phyloP scores from a whole-genome alignment of 2,888 invertebrate genomes.

The Scrobipalpa atriplicella region DNA sequence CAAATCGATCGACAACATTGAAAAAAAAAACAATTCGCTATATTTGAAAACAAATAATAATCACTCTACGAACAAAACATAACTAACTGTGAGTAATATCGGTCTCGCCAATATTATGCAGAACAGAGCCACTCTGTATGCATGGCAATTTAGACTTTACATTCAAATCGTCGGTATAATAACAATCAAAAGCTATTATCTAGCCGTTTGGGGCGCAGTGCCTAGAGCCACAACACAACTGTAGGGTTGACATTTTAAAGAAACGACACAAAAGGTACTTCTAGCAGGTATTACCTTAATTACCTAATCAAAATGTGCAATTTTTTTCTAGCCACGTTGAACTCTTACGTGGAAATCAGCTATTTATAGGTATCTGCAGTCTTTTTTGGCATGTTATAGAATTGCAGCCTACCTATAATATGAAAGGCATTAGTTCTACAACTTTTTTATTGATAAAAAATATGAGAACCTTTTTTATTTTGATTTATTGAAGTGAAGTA shows the following conservation, averaged over 20 bases:
- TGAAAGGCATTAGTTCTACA: too few relatives aligned
- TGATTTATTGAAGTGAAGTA: too few relatives aligned
- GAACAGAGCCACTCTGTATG: conserved; percentile 50
- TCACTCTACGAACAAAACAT: background rate
- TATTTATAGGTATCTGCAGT: too few relatives aligned
- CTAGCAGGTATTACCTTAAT: background rate
- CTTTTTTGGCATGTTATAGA: too few relatives aligned
- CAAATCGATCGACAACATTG: too few relatives aligned
- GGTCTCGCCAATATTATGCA: conserved; percentile 44
- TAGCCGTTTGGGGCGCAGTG: conserved; percentile 43
- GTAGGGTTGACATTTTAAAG: conserved; percentile 14
- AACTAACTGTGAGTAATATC: conserved; percentile 5
- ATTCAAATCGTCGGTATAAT: conserved; percentile 56
- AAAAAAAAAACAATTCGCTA: too few relatives aligned
- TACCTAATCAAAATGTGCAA: background rate
- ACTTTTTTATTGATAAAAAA: too few relatives aligned
- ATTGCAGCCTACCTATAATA: too few relatives aligned
- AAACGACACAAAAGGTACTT: too few relatives aligned
- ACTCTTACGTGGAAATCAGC: too few relatives aligned
- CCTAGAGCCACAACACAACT: conserved; percentile 19
- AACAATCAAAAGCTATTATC: conserved; percentile 60
- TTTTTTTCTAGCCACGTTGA: too few relatives aligned
- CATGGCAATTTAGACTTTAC: conserved; percentile 60
- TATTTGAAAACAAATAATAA: background rate
- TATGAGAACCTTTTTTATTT: too few relatives aligned